These are phyloP conservation scores for Limonius californicus DNA, from an alignment of 1,140 invertebrate genomes.

Conservation along the genomic window DNA sequence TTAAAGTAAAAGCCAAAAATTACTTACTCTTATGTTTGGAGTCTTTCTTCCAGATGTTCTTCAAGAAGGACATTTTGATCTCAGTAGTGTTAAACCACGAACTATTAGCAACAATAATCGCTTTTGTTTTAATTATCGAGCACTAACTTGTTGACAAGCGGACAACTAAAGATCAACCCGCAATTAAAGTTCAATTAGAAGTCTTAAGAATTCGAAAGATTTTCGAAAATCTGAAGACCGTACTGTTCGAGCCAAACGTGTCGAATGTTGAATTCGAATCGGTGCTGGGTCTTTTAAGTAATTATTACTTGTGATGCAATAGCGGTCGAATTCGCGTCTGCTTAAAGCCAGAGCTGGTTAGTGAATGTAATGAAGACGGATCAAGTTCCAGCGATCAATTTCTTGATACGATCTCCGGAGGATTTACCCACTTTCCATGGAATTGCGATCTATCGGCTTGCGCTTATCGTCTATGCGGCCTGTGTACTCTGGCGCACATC, in stretches of 20 bases:
- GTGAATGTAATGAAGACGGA: slow-evolving; percentile 1
- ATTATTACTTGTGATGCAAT: not conserved
- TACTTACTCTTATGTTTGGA: slow-evolving; percentile 68
- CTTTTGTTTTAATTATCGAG: slow-evolving; percentile 3
- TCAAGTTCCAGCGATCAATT: slow-evolving; percentile 2
- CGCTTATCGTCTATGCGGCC: too few relatives aligned
- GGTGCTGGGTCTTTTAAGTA: too few relatives aligned
- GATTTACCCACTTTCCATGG: slow-evolving; percentile 1
- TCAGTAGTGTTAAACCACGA: too few relatives aligned
- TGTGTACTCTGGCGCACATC: too few relatives aligned
- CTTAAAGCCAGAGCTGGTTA: not conserved
- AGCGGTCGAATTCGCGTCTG: not conserved
- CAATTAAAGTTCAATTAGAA: too few relatives aligned
- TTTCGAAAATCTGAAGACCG: too few relatives aligned
- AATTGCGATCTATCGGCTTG: too few relatives aligned
- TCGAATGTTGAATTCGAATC: too few relatives aligned
- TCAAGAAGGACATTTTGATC: slow-evolving; percentile 55
- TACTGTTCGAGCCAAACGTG: too few relatives aligned
- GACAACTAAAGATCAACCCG: not conserved
- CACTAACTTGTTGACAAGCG: not conserved
- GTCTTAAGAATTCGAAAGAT: too few relatives aligned
- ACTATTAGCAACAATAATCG: not conserved
- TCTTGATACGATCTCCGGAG: slow-evolving; percentile 1
- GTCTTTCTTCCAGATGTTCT: slow-evolving; percentile 62
- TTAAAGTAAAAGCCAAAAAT: not conserved